phyloP scores from a whole-genome alignment of 2,888 invertebrate species.

The Cotesia congregata region DNA sequence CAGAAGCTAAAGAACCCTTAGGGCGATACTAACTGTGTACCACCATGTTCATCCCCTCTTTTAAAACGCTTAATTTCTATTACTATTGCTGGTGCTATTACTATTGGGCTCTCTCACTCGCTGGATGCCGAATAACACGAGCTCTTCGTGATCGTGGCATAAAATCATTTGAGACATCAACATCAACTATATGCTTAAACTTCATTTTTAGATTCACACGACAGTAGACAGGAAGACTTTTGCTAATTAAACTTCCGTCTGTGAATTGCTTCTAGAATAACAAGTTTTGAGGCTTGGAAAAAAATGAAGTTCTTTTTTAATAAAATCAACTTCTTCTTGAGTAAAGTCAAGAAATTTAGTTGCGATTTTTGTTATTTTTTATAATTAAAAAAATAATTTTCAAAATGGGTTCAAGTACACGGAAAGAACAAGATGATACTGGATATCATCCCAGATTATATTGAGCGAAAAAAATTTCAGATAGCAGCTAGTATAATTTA shows the following conservation, averaged over 20 bases:
- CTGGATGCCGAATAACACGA: constrained; percentile 20
- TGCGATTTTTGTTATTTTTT: no score
- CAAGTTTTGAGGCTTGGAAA: no score
- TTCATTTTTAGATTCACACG: constrained; percentile 21
- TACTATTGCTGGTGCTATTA: constrained; percentile 16
- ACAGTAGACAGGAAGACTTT: constrained; percentile 11
- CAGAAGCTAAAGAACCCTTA: constrained; percentile 38
- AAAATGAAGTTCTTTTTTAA: no score
- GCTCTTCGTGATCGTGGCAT: constrained; percentile 42
- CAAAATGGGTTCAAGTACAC: no score
- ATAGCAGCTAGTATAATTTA: no score
- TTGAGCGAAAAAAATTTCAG: no score
- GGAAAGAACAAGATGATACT: no score
- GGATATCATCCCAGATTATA: no score
- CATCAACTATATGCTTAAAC: constrained; percentile 23
- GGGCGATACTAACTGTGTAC: constrained; percentile 42
- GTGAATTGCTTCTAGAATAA: constrained; percentile 9
- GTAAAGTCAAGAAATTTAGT: no score
- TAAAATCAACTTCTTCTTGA: no score
- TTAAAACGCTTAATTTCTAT: background rate
- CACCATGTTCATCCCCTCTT: constrained; percentile 33
- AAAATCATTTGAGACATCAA: constrained; percentile 40
- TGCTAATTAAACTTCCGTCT: constrained; percentile 43
- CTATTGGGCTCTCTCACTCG: constrained; percentile 16
- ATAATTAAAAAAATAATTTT: no score